A percentile compares a stretch with the other conserved stretches of the same genome.
Conservation (phyloP, 2,888 invertebrate genomes). For the Augiades crinisus region DNA sequence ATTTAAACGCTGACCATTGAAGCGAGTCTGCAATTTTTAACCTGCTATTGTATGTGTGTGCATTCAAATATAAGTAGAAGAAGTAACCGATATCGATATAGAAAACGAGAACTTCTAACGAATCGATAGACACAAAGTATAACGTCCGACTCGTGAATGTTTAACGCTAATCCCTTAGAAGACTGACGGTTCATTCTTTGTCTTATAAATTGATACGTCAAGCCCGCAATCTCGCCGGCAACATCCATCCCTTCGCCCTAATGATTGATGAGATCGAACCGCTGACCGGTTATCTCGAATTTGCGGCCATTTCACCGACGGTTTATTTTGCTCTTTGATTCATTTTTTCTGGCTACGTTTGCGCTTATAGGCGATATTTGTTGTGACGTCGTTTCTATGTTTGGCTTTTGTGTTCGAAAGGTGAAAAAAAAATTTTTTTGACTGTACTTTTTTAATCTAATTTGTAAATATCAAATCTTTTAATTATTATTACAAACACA, state of each 20-base stretch:
- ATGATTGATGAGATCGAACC: slow-evolving; percentile 69
- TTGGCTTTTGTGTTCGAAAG: neutral
- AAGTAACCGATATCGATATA: too few species aligned
- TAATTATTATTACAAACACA: too few species aligned
- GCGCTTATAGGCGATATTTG: neutral
- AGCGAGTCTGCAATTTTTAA: too few species aligned
- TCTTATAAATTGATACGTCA: slow-evolving; percentile 78
- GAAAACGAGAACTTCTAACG: too few species aligned
- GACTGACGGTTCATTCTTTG: slow-evolving; percentile 69
- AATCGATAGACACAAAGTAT: too few species aligned
- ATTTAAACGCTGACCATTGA: too few species aligned
- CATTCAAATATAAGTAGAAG: too few species aligned
- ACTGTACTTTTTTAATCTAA: too few species aligned
- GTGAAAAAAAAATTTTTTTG: too few species aligned
- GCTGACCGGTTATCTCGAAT: slow-evolving; percentile 46
- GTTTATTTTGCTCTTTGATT: slow-evolving; percentile 36
- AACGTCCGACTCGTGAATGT: slow-evolving; percentile 38
- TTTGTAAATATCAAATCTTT: too few species aligned
- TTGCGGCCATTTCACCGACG: slow-evolving; percentile 38
- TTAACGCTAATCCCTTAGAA: slow-evolving; percentile 52
- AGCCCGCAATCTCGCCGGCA: slow-evolving; percentile 61
- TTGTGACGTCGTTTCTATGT: neutral
- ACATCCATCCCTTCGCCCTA: slow-evolving; percentile 59
- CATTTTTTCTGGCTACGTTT: neutral
- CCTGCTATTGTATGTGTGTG: too few species aligned